Conservation (phyloP, 2,797 vertebrate genomes). For the Eospalax fontanierii region DNA sequence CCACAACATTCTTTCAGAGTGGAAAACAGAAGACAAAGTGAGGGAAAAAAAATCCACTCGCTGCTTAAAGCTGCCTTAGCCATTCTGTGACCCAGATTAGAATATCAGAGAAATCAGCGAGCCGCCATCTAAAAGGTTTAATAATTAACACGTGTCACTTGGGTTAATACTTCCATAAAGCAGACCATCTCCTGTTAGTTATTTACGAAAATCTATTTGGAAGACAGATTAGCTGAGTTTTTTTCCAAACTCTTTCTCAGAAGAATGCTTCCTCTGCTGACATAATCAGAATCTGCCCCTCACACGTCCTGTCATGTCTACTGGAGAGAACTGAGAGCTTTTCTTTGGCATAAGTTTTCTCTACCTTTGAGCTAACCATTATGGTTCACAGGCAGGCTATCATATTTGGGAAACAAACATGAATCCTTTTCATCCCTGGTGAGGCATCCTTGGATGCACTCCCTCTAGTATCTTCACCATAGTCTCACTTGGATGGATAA, state of each 20-base stretch:
- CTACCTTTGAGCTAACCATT: neutral
- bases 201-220: conserved; percentile 82
- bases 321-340: neutral
- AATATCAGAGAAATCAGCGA: conserved; percentile 83
- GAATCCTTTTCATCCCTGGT: conserved; percentile 14
- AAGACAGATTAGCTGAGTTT: conserved; percentile 60
- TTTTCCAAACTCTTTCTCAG: conserved; percentile 59
- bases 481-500: neutral
- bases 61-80: conserved; percentile 88
- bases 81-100: conserved; percentile 88
- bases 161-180: conserved; percentile 83
- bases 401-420: neutral
- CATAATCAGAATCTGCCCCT: neutral
- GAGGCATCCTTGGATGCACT: conserved; percentile 54
- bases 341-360: neutral
- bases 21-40: conserved; percentile 82
- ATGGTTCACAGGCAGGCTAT: neutral
- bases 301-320: neutral
- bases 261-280: conserved; percentile 69
- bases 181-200: conserved; percentile 83
- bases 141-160: conserved; percentile 90
- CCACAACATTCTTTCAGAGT: conserved; percentile 90
- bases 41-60: conserved; percentile 75
- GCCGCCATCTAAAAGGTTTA: conserved; percentile 87
- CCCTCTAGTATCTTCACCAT: neutral